These are phyloP conservation scores for Albula glossodonta DNA, from an alignment of 2,113 vertebrate species.

Conservation along the genomic window DNA sequence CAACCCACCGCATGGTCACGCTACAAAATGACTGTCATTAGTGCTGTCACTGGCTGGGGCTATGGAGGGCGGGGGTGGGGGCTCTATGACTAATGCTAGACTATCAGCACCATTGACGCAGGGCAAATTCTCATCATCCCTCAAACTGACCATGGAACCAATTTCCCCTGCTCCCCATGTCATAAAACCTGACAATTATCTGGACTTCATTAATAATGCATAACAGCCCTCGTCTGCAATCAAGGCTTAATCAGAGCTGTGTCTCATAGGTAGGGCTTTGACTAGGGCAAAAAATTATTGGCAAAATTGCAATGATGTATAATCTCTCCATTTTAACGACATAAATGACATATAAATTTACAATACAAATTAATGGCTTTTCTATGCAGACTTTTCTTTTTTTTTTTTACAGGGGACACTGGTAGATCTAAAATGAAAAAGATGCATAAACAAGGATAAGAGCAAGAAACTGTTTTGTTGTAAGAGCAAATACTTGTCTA, in stretches of 20 bases:
- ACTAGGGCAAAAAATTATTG: constrained; percentile 71
- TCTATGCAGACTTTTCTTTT: constrained; percentile 25
- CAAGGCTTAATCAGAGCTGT: constrained; percentile 80
- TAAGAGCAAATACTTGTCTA: not conserved
- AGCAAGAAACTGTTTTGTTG: too few relatives aligned
- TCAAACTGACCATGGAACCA: constrained; percentile 92
- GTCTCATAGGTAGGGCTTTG: constrained; percentile 75
- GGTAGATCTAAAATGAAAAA: not conserved
- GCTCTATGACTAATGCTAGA: constrained; percentile 84
- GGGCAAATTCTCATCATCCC: constrained; percentile 85
- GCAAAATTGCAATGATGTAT: constrained; percentile 72
- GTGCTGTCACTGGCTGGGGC: constrained; percentile 78
- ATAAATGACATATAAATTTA: constrained; percentile 55
- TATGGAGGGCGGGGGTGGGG: constrained; percentile 61
- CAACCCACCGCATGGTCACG: constrained; percentile 79
- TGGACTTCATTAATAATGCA: constrained; percentile 92
- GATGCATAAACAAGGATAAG: not conserved
- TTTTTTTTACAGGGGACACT: not conserved
- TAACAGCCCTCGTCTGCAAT: constrained; percentile 78
- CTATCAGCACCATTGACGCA: constrained; percentile 75
- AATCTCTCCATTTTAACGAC: constrained; percentile 63
- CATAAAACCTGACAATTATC: constrained; percentile 92
- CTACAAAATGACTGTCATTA: constrained; percentile 92
- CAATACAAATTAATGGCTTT: constrained; percentile 32
- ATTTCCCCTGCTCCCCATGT: constrained; percentile 84